phyloP scores from a whole-genome alignment of 2,797 vertebrate species.

The Smutsia temminckii region DNA sequence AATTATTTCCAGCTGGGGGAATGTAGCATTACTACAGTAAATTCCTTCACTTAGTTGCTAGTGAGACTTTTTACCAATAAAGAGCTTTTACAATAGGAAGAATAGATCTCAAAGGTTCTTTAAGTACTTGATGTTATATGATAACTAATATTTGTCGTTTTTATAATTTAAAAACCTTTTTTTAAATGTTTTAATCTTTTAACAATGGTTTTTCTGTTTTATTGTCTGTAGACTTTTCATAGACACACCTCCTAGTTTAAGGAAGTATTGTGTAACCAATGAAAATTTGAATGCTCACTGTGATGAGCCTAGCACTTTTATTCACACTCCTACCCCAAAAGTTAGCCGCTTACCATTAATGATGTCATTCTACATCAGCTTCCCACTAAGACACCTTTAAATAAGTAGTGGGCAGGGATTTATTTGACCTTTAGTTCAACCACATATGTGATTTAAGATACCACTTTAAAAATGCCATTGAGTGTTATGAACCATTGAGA shows the following conservation, averaged over 20 bases:
- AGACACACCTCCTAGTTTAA: conserved; percentile 9
- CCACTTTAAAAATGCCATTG: conserved; percentile 41
- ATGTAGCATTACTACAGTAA: conserved; percentile 15
- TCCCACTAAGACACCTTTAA: conserved; percentile 76
- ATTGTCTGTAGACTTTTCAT: conserved; percentile 6
- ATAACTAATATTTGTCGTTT: conserved; percentile 27
- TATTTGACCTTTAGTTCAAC: conserved; percentile 75
- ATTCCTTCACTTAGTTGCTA: conserved; percentile 6
- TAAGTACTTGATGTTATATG: neutral
- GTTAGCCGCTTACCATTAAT: conserved; percentile 52
- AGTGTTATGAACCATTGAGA: conserved; percentile 51
- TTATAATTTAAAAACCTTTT: neutral
- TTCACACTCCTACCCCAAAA: conserved; percentile 7
- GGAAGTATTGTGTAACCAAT: neutral
- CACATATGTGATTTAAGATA: conserved; percentile 67
- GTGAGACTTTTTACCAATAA: conserved; percentile 36
- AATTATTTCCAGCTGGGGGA: conserved; percentile 12
- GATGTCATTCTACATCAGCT: conserved; percentile 62
- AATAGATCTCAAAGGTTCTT: conserved; percentile 38
- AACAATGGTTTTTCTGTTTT: conserved; percentile 4
- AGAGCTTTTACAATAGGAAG: conserved; percentile 41
- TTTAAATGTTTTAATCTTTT: conserved; percentile 14
- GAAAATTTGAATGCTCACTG: conserved; percentile 30
- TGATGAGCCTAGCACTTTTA: neutral
- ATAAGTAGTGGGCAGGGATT: conserved; percentile 67